Base-by-base conservation (phyloP, 2,888 invertebrate species). In the Tetropium fuscum region DNA sequence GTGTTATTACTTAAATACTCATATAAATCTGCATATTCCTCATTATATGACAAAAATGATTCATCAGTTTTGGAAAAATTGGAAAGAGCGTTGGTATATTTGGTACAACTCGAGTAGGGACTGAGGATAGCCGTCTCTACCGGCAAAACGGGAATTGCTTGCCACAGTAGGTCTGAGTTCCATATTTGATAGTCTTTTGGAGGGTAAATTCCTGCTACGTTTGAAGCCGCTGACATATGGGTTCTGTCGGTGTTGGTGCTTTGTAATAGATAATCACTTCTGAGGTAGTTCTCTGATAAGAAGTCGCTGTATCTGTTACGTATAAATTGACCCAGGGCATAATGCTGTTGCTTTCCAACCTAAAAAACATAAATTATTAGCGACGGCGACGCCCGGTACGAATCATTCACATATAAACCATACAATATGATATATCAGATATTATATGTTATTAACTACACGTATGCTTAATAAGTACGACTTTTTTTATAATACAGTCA, bases 161-260 rank as follows among this genome's bases (percentile, higher is more conserved):
- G 41, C 41, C 41, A 41, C 13, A 8, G 4, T 8, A 36, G 13
- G 1, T 22, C 13, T 2, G 15, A n/a, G 36, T 36, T 13, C 36
- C 36, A 30, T 5, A 36, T n/a, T 20, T 48, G 22, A 1, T 82
- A 78, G 0, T 80, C 83, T 5, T 69, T 68, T 0, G 91, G 91
- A 3, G 90, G 88, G 77, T 87, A 92, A 53, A 92, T 74, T 0
- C 92, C 92, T 48, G 94, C 93, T 62, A 95, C 83, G 77, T 93
- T 90, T 0, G 89, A 85, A 74, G 90, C 86, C 0, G 93, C 96
- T 58, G 94, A 94, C 91, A 94, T 94, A 6, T 96, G 81, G 0
- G 95, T 94, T 13, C 96, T 87, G 81, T 96, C 95, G 10, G 91
- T 89, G 81, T 95, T 93, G 0, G 95, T 94, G 38, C 93, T 91